Conservation (phyloP, 2,888 invertebrate genomes). For the Trichogramma dendrolimi region DNA sequence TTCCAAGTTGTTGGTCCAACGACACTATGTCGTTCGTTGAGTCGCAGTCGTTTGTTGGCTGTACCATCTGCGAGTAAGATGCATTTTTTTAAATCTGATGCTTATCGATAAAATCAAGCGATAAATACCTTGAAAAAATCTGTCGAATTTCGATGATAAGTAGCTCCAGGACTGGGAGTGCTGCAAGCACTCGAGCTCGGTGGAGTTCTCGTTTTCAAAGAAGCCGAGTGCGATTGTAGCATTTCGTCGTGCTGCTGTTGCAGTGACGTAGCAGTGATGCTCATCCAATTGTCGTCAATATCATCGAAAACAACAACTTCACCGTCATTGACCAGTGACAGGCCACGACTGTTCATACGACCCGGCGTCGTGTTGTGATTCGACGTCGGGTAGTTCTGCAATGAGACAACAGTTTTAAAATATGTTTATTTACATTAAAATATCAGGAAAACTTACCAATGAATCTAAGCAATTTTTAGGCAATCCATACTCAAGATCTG, state of each 20-base stretch:
- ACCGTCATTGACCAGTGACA: slow-evolving; percentile 63
- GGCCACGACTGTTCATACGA: slow-evolving; percentile 39
- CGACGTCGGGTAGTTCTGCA: slow-evolving; percentile 34
- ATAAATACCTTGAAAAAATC: slow-evolving; percentile 53
- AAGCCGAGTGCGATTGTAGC: slow-evolving; percentile 29
- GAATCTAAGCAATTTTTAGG: slow-evolving; percentile 49
- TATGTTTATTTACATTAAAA: background rate
- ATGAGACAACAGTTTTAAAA: background rate
- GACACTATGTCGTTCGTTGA: slow-evolving; percentile 47
- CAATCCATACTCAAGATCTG: slow-evolving; percentile 49
- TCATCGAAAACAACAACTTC: slow-evolving; percentile 85
- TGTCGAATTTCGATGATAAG: slow-evolving; percentile 51
- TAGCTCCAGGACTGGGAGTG: slow-evolving; percentile 48
- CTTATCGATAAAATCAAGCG: background rate
- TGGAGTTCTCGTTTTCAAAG: slow-evolving; percentile 42
- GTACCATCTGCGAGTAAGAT: slow-evolving; percentile 39
- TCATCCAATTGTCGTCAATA: slow-evolving; percentile 73
- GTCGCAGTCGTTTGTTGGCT: slow-evolving; percentile 49
- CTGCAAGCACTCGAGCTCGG: slow-evolving; percentile 49
- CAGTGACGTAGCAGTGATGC: slow-evolving; percentile 40
- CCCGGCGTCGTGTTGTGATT: slow-evolving; percentile 46
- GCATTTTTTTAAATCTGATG: background rate
- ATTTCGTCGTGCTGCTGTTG: slow-evolving; percentile 9
- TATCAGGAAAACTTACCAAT: slow-evolving; percentile 23
- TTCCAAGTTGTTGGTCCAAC: slow-evolving; percentile 1